Base-by-base conservation (phyloP, 1,140 invertebrate species). In the Achatina immaculata region DNA sequence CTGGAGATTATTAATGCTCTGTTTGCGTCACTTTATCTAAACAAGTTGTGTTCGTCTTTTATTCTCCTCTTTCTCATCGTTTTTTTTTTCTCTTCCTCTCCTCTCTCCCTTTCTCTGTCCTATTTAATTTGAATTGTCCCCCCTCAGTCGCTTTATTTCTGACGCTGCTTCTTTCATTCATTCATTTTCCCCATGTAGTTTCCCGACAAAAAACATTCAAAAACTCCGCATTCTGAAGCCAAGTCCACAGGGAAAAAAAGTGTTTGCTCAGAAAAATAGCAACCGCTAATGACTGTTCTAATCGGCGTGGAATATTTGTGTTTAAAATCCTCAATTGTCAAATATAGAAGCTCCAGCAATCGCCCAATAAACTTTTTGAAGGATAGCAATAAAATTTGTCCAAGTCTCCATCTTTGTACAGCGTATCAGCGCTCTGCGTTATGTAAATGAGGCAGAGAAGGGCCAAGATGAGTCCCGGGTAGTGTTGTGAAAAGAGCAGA, bases 1-100 rank as follows among this genome's bases (percentile, higher is more conserved):
- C 58, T 16, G 1, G 21, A 38, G 38, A 40, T 71, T 42, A 45
- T 42, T 42, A 71, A 45, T 42, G 68, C 38, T 42, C 38, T 45
- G 42, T 71, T 71, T 71, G 68, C 42, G 38, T 40, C 68, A 71
- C 40, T 71, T n/a, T 40, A 36, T 40, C 48, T 74, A 36, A 48
- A 55, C 31, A 74, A 43, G 7, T 28, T 31, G 14, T 68, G 14
- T 55, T 14, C 51, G 51, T 16, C 14, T 55, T n/a, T 55, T 14
- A 55, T 55, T 16, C 14, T 55, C 51, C 51, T 55, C n/a, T n/a
- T n/a, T n/a, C 14, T 55, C 51, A 55, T 55, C 51, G 14, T 16
- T 55, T n/a, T 14, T 55, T 55, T 55, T 16, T 16, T 55, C 62
- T 14, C 62, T 19, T 48, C 45, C 45, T 19, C 62, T 24, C 34